These are phyloP conservation scores for Luidia sarsii DNA, from an alignment of 53 echinoderm and acorn worm genomes.

Conservation along the genomic window DNA sequence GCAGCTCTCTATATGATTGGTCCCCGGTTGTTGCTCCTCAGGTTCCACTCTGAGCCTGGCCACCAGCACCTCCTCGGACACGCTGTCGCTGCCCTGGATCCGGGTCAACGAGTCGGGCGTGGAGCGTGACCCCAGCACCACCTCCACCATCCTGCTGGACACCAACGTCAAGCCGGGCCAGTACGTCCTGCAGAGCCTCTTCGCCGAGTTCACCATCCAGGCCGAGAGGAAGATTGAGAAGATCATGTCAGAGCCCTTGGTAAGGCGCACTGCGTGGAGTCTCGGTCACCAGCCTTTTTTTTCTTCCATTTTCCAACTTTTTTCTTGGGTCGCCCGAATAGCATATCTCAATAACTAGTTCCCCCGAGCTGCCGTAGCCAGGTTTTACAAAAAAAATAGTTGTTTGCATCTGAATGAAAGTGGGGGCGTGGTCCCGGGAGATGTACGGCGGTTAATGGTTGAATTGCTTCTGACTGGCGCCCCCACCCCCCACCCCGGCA, in stretches of 20 bases:
- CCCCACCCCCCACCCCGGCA: too few relatives aligned
- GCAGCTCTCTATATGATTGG: too few relatives aligned
- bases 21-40: too few relatives aligned
- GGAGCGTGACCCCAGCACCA: conserved; percentile 69
- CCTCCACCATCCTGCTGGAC: conserved; percentile 88
- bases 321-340: too few relatives aligned
- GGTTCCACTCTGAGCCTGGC: conserved; percentile 87
- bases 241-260: conserved; percentile 94
- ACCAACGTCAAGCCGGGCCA: conserved; percentile 98
- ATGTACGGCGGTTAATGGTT: too few relatives aligned
- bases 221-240: conserved; percentile 98
- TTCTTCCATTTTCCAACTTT: too few relatives aligned
- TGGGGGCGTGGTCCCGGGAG: too few relatives aligned
- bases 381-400: too few relatives aligned
- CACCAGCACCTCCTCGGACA: conserved; percentile 79
- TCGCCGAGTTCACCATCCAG: conserved; percentile 98
- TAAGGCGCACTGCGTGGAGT: conserved; percentile 30
- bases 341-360: too few relatives aligned
- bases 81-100: conserved; percentile 85
- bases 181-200: conserved; percentile 97
- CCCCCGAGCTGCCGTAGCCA: too few relatives aligned
- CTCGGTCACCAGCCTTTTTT: not conserved
- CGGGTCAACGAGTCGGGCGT: conserved; percentile 58
- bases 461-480: too few relatives aligned
- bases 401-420: too few relatives aligned